Evolutionary conservation across 2,888 invertebrate genomes (phyloP).

Genomic region (Bursaphelenchus okinawaensis): DNA sequence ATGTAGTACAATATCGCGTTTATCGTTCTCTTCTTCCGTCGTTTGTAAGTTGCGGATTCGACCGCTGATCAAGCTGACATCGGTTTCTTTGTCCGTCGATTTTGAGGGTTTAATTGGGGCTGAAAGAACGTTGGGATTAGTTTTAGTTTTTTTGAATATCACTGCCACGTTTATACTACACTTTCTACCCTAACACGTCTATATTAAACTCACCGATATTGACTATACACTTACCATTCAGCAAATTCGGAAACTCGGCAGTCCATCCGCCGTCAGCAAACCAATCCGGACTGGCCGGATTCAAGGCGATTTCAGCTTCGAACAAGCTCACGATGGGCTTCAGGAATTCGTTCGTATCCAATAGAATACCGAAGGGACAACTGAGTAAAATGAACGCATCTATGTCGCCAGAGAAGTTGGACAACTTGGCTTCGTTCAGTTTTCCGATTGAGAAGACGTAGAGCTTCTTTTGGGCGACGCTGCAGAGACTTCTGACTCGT

Average conservation of each 20-base stretch:
- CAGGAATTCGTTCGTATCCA: constrained; percentile 75
- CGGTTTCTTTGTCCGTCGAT: constrained; percentile 31
- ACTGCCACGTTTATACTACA: too few species aligned
- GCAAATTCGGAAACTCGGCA: constrained; percentile 42
- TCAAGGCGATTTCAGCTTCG: constrained; percentile 75
- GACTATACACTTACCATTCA: constrained; percentile 37
- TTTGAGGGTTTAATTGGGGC: constrained; percentile 30
- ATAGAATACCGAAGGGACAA: constrained; percentile 78
- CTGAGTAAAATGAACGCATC: constrained; percentile 85
- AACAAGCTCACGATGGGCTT: constrained; percentile 84
- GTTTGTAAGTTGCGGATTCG: constrained; percentile 32
- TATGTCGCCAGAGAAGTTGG: constrained; percentile 79
- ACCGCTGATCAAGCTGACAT: constrained; percentile 52
- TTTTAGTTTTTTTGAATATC: constrained; percentile 18
- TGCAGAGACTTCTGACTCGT: constrained; percentile 63
- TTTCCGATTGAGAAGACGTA: constrained; percentile 89
- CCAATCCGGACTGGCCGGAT: constrained; percentile 61
- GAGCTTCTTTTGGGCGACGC: constrained; percentile 74
- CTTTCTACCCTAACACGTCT: too few species aligned
- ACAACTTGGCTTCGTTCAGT: constrained; percentile 85
- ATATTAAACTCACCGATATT: constrained; percentile 1
- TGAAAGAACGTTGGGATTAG: neutral
- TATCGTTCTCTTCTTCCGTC: constrained; percentile 9
- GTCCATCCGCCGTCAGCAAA: constrained; percentile 37
- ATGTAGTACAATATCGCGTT: constrained; percentile 30